Evolutionary conservation across 2,888 invertebrate genomes (phyloP), one percentile per base, ranked within the genome.

Genomic region (Hartigia nigra): DNA sequence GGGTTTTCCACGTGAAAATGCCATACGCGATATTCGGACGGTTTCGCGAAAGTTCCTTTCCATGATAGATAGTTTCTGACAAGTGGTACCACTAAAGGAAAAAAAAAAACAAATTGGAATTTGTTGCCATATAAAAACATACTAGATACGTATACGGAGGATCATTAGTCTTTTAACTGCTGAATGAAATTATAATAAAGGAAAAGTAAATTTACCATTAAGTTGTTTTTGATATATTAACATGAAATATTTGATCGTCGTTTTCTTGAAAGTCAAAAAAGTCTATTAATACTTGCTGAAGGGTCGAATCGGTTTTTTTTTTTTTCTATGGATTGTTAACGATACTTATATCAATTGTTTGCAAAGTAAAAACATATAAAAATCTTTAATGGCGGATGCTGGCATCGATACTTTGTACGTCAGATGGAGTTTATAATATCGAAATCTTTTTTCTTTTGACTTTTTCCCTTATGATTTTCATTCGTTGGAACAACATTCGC

Each of bases 1-100:
- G 75, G 81, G 78, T 83, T 84, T 84, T 78, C 74, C 76, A 72
- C 72, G 31, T 72, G 72, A 32, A 12, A 32, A 32, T 32, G 72
- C 9, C 72, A 14, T 32, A 14, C 72, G 12, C 4, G 72, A 32
- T 72, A 72, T n/a, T 72, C 23, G 72, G 12, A n/a, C 72, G 31
- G 12, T 72, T 31, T 32, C 23, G 23, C 72, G 23, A 23, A 72
- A 72, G 72, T 32, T 72, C 72, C 12, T 32, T 72, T 32, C 72
- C 72, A 31, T 72, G 72, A 72, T 72, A 32, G 72, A 72, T 72
- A 31, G 31, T 32, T 14, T 5, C 12, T 14, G 72, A 31, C 31
- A 72, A 72, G 72, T 23, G 72, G 31, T 31, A 72, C 31, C 72
- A 72, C 9, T 9, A 2, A 55, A 55, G 0, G 34, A 34, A 39